Base-by-base conservation (phyloP, 1,140 invertebrate species). In the Coenobita brevimanus region DNA sequence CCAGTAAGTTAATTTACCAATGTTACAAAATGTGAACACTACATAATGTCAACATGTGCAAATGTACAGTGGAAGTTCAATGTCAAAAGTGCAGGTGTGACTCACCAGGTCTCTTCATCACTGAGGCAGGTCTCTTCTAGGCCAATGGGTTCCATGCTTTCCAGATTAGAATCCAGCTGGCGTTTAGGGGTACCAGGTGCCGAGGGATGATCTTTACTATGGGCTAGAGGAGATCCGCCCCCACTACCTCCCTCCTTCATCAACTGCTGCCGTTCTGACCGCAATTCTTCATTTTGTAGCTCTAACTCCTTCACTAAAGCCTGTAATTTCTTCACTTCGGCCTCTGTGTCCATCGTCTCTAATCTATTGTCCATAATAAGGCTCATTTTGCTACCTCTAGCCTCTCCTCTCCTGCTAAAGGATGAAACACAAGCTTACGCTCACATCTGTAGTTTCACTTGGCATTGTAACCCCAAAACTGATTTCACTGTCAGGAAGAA, bases 291-390 rank as follows among this genome's bases (percentile, higher is more conserved):
- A 91, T 93, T 93, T 85, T 93, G 92, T 33, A 91, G 90, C 86
- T 93, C 92, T 67, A 93, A 89, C 89, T 93, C 92, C 82, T 92
- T 92, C 27, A 93, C 93, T 76, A 93, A 90, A 73, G 92, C 92
- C 89, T 93, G 92, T 64, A 93, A 91, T 90, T 93, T 93, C 69
- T 91, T 91, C 27, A 93, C 92, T 91, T 93, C 93, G 88, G 91
- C 91, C 81, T 93, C 88, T 38, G 92, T 92, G 88, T 93, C 92
- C 64, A 92, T 91, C 10, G 90, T 67, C 43, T 90, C 87, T 13
- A 82, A 80, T 27, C 89, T 89, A 54, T 90, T 90, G 62, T 91
- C 91, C 90, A 91, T 90, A 33, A 89, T 87, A n/a, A 91, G 46
- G 50, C 86, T 88, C 86, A 88, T 88, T 43, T 88, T 62, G 8